Conservation (phyloP, 1,140 invertebrate genomes). For the Acromyrmex echinatior region DNA sequence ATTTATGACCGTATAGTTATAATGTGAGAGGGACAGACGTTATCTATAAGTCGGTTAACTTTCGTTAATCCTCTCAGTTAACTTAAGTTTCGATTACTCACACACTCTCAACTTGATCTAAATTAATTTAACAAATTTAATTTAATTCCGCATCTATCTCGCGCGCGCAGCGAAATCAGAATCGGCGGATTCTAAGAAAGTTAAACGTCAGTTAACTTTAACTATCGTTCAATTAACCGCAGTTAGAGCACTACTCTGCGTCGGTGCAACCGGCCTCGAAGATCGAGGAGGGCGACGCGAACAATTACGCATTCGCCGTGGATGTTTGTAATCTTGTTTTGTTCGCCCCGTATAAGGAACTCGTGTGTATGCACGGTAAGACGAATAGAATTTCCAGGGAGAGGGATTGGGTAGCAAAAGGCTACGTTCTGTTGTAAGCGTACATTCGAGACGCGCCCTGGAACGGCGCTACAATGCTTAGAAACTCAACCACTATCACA, state of each 20-base stretch:
- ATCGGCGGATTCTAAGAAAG: not conserved
- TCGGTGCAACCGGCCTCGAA: constrained; percentile 15
- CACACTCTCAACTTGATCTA: not conserved
- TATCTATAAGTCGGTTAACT: not conserved
- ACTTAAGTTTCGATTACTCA: constrained; percentile 17
- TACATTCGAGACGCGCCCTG: constrained; percentile 53
- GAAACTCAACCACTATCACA: constrained; percentile 82
- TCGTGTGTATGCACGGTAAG: constrained; percentile 18
- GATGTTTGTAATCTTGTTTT: constrained; percentile 37
- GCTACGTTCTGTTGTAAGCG: constrained; percentile 9
- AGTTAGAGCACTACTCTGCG: not conserved
- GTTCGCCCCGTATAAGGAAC: not conserved
- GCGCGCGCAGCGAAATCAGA: not conserved
- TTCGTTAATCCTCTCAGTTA: not conserved
- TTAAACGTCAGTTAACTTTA: constrained; percentile 1
- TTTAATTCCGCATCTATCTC: constrained; percentile 25
- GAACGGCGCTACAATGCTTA: constrained; percentile 82
- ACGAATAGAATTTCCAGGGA: constrained; percentile 28
- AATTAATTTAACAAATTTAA: constrained; percentile 2
- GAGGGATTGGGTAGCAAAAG: not conserved
- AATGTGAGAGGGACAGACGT: not conserved
- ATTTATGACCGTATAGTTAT: not conserved
- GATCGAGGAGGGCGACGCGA: not conserved
- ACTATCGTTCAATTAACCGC: constrained; percentile 39
- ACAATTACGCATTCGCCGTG: not conserved